A percentile compares a stretch with the other conserved stretches of the same genome.
These are phyloP conservation scores for Pteronotus mesoamericanus DNA, from an alignment of 2,797 vertebrate species.

Conservation along the genomic window DNA sequence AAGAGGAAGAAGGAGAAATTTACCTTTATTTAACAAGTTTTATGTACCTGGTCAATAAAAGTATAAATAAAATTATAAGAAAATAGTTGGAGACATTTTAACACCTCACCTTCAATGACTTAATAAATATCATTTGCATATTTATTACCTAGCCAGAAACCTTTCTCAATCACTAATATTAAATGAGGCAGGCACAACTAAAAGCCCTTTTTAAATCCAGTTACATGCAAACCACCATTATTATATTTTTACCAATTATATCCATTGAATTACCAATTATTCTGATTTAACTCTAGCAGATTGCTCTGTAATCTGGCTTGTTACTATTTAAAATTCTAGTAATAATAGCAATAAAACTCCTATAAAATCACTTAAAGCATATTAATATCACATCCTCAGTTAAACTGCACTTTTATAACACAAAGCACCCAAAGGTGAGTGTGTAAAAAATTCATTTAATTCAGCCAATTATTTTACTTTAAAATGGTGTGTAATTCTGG, in stretches of 20 bases:
- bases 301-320: not conserved
- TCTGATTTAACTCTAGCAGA: not conserved
- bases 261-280: not conserved
- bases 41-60: not conserved
- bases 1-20: not conserved
- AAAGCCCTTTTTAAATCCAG: not conserved
- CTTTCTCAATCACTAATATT: not conserved
- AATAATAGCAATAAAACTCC: not conserved
- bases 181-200: not conserved
- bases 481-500: not conserved
- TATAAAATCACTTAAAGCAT: not conserved
- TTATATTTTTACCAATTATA: not conserved
- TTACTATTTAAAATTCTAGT: not conserved
- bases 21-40: not conserved
- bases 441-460: slow-evolving; percentile 4
- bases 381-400: not conserved
- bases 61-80: not conserved
- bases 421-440: not conserved
- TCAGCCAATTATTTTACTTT: slow-evolving; percentile 29
- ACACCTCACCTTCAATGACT: not conserved
- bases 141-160: not conserved
- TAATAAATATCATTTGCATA: not conserved
- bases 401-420: not conserved
- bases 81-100: not conserved
- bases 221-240: not conserved